Conservation (phyloP, 2,888 invertebrate species). For the Antheraea assamensis region DNA sequence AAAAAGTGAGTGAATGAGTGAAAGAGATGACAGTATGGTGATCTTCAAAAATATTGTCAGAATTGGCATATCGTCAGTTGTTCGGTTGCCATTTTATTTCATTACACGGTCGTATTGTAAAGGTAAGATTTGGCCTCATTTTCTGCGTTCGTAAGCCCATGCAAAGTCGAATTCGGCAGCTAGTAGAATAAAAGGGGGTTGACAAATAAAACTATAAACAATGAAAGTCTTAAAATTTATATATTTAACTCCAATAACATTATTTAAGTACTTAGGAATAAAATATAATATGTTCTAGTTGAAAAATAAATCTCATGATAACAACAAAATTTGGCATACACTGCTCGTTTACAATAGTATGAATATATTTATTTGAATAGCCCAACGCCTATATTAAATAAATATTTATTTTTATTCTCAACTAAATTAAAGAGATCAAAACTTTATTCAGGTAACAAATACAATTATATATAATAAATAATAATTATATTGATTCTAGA, state of each 20-base stretch:
- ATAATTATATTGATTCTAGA: background rate
- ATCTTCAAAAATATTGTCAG: too few species aligned
- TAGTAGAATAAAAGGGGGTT: too few species aligned
- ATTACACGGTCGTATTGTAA: too few species aligned
- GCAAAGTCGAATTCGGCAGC: too few species aligned
- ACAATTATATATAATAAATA: constrained; percentile 25
- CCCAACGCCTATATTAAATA: constrained; percentile 59
- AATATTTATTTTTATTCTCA: constrained; percentile 61
- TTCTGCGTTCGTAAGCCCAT: too few species aligned
- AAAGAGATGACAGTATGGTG: too few species aligned
- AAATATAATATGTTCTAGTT: constrained; percentile 39
- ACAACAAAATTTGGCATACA: constrained; percentile 71
- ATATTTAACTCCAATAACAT: constrained; percentile 53
- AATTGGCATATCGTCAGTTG: too few species aligned
- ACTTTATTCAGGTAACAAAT: constrained; percentile 76
- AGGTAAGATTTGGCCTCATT: too few species aligned
- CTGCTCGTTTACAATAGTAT: constrained; percentile 9
- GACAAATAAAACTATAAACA: constrained; percentile 20
- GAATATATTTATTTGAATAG: constrained; percentile 46
- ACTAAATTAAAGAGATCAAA: constrained; percentile 77
- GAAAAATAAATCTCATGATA: constrained; percentile 70
- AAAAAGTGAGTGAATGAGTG: too few species aligned
- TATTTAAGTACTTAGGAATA: constrained; percentile 58
- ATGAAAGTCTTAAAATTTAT: constrained; percentile 34
- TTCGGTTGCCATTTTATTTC: too few species aligned